These are phyloP conservation scores for Spea bombifrons DNA, from an alignment of 2,113 vertebrate species.

Conservation along the genomic window DNA sequence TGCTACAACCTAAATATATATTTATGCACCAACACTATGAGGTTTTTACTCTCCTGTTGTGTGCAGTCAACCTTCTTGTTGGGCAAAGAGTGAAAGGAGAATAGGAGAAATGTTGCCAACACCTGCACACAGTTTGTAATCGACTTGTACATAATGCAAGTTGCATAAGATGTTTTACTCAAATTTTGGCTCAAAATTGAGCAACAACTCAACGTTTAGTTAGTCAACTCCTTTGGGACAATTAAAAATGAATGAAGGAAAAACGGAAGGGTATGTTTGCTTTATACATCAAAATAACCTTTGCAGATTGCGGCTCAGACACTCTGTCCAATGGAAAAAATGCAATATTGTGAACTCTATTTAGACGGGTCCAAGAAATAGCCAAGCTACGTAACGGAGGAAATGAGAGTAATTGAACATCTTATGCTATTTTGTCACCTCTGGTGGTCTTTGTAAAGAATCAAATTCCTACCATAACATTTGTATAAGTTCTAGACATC, in stretches of 20 bases:
- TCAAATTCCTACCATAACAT: slow-evolving; percentile 10
- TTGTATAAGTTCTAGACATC: background rate
- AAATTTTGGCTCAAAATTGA: too few species aligned
- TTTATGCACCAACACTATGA: too few species aligned
- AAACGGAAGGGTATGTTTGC: background rate
- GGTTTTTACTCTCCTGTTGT: too few species aligned
- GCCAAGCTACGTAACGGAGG: background rate
- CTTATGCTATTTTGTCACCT: background rate
- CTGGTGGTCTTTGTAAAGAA: background rate
- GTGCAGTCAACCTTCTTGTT: too few species aligned
- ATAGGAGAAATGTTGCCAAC: too few species aligned
- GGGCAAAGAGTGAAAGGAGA: too few species aligned
- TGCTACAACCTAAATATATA: too few species aligned
- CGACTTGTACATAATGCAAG: too few species aligned
- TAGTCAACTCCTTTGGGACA: too few species aligned
- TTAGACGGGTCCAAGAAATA: background rate
- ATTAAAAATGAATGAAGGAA: background rate
- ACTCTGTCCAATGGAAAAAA: background rate
- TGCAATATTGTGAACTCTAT: background rate
- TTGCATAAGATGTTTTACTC: too few species aligned
- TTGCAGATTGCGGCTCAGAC: background rate
- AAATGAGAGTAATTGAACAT: background rate
- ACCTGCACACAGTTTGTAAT: too few species aligned
- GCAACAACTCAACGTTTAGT: too few species aligned
- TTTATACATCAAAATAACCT: background rate